Conservation (phyloP, 2,888 invertebrate species). For the Entomobrya multifasciata region DNA sequence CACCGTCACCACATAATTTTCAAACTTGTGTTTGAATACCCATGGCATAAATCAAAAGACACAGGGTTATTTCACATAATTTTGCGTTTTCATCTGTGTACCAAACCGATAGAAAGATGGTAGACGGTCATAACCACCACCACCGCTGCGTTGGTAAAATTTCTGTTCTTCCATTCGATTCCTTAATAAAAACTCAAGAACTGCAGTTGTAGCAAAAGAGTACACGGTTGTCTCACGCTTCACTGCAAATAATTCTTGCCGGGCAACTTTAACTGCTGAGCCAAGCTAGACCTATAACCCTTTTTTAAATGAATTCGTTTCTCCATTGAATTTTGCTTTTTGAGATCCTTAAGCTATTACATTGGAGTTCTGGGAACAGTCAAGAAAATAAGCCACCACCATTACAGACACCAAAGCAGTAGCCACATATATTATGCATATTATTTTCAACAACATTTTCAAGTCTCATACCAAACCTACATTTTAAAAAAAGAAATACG, state of each 20-base stretch:
- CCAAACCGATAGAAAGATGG: no score
- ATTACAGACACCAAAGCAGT: not conserved
- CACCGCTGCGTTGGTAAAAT: no score
- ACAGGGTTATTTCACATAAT: conserved; percentile 48
- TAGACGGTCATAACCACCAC: conserved; percentile 2
- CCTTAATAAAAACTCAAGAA: not conserved
- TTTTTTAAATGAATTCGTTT: conserved; percentile 6
- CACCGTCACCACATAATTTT: conserved; percentile 52
- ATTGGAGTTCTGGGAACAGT: conserved; percentile 23
- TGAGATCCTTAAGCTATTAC: not conserved
- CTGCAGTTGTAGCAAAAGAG: conserved; percentile 13
- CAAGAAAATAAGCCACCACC: conserved; percentile 35
- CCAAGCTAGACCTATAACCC: conserved; percentile 1
- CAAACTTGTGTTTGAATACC: conserved; percentile 50
- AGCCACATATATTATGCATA: conserved; percentile 3
- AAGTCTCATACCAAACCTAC: not conserved
- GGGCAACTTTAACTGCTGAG: conserved; percentile 14
- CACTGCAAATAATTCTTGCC: conserved; percentile 40
- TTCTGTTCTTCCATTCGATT: conserved; percentile 12
- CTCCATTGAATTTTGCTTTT: not conserved
- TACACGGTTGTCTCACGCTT: conserved; percentile 50
- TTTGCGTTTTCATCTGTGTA: conserved; percentile 46
- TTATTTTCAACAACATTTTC: not conserved
- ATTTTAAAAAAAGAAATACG: conserved; percentile 12
- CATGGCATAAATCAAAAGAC: conserved; percentile 60